Evolutionary conservation across 2,888 invertebrate genomes (phyloP).

Genomic region (Athripsodes cinereus): DNA sequence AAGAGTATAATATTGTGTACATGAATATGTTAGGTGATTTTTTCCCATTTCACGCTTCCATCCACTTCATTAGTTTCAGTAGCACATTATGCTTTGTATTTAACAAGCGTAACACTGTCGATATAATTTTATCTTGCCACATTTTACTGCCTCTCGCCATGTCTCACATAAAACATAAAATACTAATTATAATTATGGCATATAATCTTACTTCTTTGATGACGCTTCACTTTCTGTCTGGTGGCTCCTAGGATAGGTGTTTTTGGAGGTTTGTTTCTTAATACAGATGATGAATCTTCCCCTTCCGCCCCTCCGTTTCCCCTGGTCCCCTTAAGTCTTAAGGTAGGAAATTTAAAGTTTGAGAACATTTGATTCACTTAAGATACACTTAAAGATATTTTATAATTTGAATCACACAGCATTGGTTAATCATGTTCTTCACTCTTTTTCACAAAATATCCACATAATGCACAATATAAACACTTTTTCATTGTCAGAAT

Average conservation of each 20-base stretch:
- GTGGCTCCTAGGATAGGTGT: conserved; percentile 47
- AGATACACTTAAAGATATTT: not conserved
- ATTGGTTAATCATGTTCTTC: no score
- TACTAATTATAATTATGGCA: not conserved
- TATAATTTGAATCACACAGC: no score
- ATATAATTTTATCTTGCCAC: not conserved
- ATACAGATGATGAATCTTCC: conserved; percentile 32
- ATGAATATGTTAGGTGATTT: no score
- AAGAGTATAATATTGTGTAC: no score
- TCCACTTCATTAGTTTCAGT: not conserved
- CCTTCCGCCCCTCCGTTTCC: conserved; percentile 39
- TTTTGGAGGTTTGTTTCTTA: conserved; percentile 52
- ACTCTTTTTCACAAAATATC: no score
- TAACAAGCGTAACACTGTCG: not conserved
- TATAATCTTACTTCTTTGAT: conserved; percentile 43
- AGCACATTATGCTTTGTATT: not conserved
- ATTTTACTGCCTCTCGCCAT: not conserved
- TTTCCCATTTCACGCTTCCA: not conserved
- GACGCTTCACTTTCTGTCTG: conserved; percentile 40
- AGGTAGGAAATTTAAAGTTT: conserved; percentile 49
- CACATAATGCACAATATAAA: no score
- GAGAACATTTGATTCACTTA: conserved; percentile 45
- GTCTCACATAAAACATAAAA: not conserved
- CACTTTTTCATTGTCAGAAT: no score
- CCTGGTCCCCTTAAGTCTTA: conserved; percentile 39